Percentiles rank a stretch among this genome's conserved stretches.
Conservation (phyloP, 2,113 vertebrate genomes). For the Ifrita kowaldi region DNA sequence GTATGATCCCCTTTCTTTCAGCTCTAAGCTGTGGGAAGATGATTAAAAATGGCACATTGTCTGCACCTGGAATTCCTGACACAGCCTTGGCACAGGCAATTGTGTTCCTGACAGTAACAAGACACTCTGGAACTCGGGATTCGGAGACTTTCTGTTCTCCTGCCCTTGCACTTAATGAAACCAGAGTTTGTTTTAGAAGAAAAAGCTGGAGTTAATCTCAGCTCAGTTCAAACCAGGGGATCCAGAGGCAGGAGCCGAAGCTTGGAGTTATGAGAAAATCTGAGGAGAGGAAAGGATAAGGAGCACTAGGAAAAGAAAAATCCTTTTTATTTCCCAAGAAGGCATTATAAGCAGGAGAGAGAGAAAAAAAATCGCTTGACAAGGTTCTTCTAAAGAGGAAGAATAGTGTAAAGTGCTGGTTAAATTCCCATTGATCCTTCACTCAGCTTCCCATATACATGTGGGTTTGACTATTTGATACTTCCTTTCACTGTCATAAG, state of each 20-base stretch:
- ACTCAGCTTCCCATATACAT: slow-evolving; percentile 31
- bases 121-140: slow-evolving; percentile 10
- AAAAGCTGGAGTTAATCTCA: slow-evolving; percentile 59
- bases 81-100: slow-evolving; percentile 8
- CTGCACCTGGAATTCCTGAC: slow-evolving; percentile 46
- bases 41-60: slow-evolving; percentile 44
- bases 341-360: slow-evolving; percentile 30
- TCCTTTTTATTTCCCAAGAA: slow-evolving; percentile 37
- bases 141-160: slow-evolving; percentile 41
- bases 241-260: background rate
- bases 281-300: background rate
- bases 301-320: background rate
- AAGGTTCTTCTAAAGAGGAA: slow-evolving; percentile 38
- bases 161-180: slow-evolving; percentile 64
- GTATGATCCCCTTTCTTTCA: background rate
- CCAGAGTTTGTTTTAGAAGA: slow-evolving; percentile 48
- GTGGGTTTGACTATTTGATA: slow-evolving; percentile 49
- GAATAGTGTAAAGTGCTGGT: slow-evolving; percentile 57
- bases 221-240: slow-evolving; percentile 27
- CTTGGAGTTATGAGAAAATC: background rate
- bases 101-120: slow-evolving; percentile 62
- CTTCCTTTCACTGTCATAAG: slow-evolving; percentile 60
- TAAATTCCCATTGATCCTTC: slow-evolving; percentile 64
- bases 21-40: slow-evolving; percentile 17
- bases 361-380: slow-evolving; percentile 24